Evolutionary conservation across 1,140 invertebrate species (phyloP), one percentile per base, ranked within the genome.

Genomic region (Plodia interpunctella): DNA sequence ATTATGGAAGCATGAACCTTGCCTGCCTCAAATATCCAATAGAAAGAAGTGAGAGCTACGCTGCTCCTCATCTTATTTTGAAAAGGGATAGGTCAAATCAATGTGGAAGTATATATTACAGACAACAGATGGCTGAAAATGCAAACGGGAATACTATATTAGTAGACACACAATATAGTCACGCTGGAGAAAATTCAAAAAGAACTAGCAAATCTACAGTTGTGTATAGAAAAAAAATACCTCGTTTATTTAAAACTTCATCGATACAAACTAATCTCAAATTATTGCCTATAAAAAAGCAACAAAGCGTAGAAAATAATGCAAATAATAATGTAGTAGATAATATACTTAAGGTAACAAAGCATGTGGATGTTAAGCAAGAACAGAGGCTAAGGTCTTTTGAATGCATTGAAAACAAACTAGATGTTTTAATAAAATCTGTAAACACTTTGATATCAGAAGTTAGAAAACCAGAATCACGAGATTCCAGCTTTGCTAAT

Each of bases 391-490:
- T 56, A 35, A 59, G 53, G 35, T 62, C 67, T 2, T 57, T 74
- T 35, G 19, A 11, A 18, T 63, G 11, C 11, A 72, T 78, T 52
- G 74, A 76, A 69, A 51, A 57, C 10, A 78, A 78, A 55, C 55
- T 76, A 17, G 70, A 78, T 19, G 53, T 28, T 20, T 64, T 87
- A 52, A 78, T 84, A 25, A 55, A 72, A 18, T 75, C 73, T 9
- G 66, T 85, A 11, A 78, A 85, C 55, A 69, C 51, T 19, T 72
- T 81, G 44, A 72, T 81, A 11, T n/a, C 54, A 50, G 70, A 80
- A 57, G 70, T 81, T 15, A 72, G 70, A 62, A 73, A 62, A 19
- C 35, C 32, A 52, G 44, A 8, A 32, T 38, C 15, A 38, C 19
- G 32, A 44, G 25, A 55, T 19, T 51, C 28, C 13, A 55, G 30